These are phyloP conservation scores for Amphiura filiformis DNA, from an alignment of 35 echinoderm and acorn worm species.

Conservation along the genomic window DNA sequence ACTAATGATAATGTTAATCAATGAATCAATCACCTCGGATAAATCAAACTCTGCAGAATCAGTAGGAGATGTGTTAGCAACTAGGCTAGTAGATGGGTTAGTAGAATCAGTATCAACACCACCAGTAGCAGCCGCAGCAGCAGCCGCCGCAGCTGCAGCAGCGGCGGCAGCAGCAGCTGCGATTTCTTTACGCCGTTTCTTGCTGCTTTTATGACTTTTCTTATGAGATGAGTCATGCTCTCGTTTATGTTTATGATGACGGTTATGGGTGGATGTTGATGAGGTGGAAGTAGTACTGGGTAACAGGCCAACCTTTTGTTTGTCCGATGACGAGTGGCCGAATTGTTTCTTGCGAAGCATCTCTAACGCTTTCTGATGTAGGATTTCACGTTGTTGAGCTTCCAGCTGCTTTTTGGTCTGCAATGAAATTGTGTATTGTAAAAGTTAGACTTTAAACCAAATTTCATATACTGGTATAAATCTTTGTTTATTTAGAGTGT, in stretches of 20 bases:
- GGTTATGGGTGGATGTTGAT: not conserved
- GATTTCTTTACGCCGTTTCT: not conserved
- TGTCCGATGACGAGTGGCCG: slow-evolving; percentile 42
- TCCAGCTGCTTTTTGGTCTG: slow-evolving; percentile 96
- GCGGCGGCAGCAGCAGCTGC: not conserved
- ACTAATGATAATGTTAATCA: too few relatives aligned
- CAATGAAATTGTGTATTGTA: too few relatives aligned
- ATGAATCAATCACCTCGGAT: too few relatives aligned
- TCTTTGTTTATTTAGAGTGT: too few relatives aligned
- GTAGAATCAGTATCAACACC: slow-evolving; percentile 19
- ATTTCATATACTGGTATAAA: too few relatives aligned
- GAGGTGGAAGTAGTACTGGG: slow-evolving; percentile 17
- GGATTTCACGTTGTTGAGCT: slow-evolving; percentile 76
- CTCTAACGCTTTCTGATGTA: slow-evolving; percentile 55
- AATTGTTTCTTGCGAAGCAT: slow-evolving; percentile 72
- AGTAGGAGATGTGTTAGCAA: not conserved
- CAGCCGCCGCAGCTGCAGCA: not conserved
- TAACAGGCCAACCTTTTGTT: slow-evolving; percentile 54
- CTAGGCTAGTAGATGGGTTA: slow-evolving; percentile 10
- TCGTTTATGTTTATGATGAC: slow-evolving; percentile 18
- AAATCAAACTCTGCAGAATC: too few relatives aligned
- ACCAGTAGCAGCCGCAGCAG: not conserved
- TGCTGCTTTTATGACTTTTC: not conserved
- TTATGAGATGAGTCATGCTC: not conserved
- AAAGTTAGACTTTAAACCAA: too few relatives aligned